phyloP scores from a whole-genome alignment of 2,113 vertebrate genomes.

The Myrmecophaga tridactyla region DNA sequence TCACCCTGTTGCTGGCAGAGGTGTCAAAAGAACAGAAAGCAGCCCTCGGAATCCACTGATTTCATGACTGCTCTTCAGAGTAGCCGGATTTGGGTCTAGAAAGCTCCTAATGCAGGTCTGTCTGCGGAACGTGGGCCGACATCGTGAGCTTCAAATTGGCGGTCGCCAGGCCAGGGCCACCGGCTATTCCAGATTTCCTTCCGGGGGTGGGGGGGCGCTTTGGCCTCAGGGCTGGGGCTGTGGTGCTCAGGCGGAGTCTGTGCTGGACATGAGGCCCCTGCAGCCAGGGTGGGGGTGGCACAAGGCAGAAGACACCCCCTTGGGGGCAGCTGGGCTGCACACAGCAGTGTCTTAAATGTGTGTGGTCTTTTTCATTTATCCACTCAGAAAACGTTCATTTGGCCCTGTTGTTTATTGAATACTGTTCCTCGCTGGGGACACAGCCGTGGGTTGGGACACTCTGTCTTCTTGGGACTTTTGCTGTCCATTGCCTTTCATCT shows the following conservation, averaged over 20 bases:
- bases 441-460: background rate
- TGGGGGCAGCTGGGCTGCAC: background rate
- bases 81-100: background rate
- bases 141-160: background rate
- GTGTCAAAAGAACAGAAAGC: slow-evolving; percentile 33
- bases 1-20: slow-evolving; percentile 27
- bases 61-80: background rate
- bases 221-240: background rate
- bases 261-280: background rate
- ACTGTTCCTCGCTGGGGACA: background rate
- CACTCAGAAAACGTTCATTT: background rate
- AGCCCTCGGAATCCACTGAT: slow-evolving; percentile 17
- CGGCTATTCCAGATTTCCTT: background rate
- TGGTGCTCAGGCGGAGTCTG: background rate
- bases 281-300: background rate
- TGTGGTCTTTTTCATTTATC: background rate
- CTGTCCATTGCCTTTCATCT: background rate
- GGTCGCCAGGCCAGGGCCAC: background rate
- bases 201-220: too few relatives aligned
- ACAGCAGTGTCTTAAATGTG: background rate
- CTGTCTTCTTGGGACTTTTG: background rate
- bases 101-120: background rate
- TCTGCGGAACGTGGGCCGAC: slow-evolving; percentile 20
- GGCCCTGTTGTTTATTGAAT: background rate
- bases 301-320: background rate